These are phyloP conservation scores for Euura saliciscinereae DNA, from an alignment of 1,140 invertebrate genomes.

Conservation along the genomic window DNA sequence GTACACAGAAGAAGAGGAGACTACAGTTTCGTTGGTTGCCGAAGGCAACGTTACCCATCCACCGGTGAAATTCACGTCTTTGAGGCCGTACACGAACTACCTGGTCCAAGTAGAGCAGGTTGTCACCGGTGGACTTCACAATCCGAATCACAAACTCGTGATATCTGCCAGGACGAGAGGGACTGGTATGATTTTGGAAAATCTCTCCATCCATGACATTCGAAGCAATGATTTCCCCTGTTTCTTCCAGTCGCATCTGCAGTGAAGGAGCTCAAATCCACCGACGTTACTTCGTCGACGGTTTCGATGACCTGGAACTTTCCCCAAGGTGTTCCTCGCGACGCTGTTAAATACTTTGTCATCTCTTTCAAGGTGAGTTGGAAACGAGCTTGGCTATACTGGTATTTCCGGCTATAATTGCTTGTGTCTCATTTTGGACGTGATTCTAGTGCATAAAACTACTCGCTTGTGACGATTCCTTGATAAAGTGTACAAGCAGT, in stretches of 20 bases:
- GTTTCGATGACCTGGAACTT: constrained; percentile 5
- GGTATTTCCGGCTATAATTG: not conserved
- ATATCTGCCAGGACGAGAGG: constrained; percentile 15
- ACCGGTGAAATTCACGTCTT: constrained; percentile 11
- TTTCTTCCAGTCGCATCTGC: not conserved
- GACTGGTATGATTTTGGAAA: not conserved
- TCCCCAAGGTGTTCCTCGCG: not conserved
- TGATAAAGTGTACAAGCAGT: not conserved
- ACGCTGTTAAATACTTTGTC: constrained; percentile 11
- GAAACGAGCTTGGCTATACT: not conserved
- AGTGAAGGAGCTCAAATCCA: constrained; percentile 1
- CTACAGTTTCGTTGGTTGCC: not conserved
- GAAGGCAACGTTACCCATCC: constrained; percentile 17
- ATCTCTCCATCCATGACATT: not conserved
- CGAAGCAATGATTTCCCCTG: not conserved
- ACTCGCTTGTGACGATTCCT: not conserved
- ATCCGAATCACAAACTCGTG: constrained; percentile 11
- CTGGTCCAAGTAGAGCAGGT: constrained; percentile 13
- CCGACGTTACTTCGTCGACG: not conserved
- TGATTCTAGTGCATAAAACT: constrained; percentile 1
- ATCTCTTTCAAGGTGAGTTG: constrained; percentile 6
- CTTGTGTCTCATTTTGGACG: not conserved
- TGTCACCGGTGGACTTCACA: constrained; percentile 18
- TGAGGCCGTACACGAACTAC: constrained; percentile 14
- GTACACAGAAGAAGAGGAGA: not conserved